Conservation (phyloP, 2,888 invertebrate species). For the Drosophila subquinaria region DNA sequence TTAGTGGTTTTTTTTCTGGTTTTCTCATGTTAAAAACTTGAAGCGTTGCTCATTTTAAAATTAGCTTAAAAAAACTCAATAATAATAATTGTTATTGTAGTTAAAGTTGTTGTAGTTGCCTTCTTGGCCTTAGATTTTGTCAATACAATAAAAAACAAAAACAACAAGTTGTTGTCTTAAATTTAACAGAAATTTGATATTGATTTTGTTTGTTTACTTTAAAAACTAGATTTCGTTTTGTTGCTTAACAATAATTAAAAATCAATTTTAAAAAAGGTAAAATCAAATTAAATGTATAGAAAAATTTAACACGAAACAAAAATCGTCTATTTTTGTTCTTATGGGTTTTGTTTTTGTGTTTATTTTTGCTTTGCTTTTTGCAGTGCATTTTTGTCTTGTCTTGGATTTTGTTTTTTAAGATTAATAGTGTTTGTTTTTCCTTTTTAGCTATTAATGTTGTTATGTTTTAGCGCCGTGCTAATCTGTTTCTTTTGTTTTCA, state of each 20-base stretch:
- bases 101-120: constrained; percentile 44
- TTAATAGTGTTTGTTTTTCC: constrained; percentile 27
- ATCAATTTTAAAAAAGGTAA: constrained; percentile 12
- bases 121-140: constrained; percentile 59
- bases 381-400: constrained; percentile 39
- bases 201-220: constrained; percentile 15
- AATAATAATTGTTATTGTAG: constrained; percentile 21
- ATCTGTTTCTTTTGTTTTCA: constrained; percentile 46
- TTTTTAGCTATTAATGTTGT: constrained; percentile 12
- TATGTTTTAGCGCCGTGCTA: constrained; percentile 36
- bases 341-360: constrained; percentile 26
- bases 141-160: constrained; percentile 53
- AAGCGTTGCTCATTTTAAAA: constrained; percentile 28
- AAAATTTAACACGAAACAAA: constrained; percentile 54
- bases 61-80: constrained; percentile 37
- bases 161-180: constrained; percentile 29
- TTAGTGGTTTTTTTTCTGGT: background rate
- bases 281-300: constrained; percentile 25
- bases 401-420: constrained; percentile 33
- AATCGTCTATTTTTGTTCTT: constrained; percentile 54
- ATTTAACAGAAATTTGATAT: constrained; percentile 36
- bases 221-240: constrained; percentile 36
- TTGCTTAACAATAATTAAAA: constrained; percentile 27
- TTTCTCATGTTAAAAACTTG: constrained; percentile 19
- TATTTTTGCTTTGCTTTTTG: constrained; percentile 29